Evolutionary conservation across 2,888 invertebrate genomes (phyloP).

Genomic region (Parascotia fuliginaria): DNA sequence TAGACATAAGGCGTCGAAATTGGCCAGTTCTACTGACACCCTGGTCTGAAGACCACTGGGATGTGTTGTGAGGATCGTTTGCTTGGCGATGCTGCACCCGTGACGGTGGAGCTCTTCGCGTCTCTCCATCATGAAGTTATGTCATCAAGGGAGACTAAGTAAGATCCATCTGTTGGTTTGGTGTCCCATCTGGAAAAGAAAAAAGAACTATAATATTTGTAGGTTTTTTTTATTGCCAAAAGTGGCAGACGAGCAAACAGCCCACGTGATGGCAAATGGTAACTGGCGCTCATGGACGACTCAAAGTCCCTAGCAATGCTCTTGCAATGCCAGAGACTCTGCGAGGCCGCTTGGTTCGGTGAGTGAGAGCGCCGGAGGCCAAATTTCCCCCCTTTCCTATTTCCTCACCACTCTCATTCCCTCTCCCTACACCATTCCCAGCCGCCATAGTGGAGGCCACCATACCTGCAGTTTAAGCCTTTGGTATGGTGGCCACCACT

Average conservation of each 20-base stretch:
- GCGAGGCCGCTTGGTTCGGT: no score
- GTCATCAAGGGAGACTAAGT: conserved; percentile 20
- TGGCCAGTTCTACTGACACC: conserved; percentile 79
- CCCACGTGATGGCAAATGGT: no score
- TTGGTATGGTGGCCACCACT: no score
- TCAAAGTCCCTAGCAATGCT: no score
- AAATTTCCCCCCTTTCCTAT: no score
- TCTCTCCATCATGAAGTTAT: conserved; percentile 63
- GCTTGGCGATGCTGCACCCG: conserved; percentile 80
- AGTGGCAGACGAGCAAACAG: background rate
- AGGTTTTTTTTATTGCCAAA: background rate
- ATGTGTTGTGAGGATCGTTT: conserved; percentile 79
- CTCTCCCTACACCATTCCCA: no score
- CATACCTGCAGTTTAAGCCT: no score
- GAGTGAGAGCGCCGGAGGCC: no score
- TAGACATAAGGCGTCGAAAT: conserved; percentile 73
- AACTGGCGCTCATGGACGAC: no score
- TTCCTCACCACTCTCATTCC: no score
- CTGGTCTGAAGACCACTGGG: conserved; percentile 78
- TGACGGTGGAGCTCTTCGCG: conserved; percentile 76
- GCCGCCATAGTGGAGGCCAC: no score
- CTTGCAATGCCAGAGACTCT: no score
- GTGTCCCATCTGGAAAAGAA: conserved; percentile 26
- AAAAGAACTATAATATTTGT: background rate
- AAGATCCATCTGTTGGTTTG: conserved; percentile 42